A percentile compares a stretch with the other conserved stretches of the same genome.
Conservation (phyloP, 2,888 invertebrate genomes). For the Chouioia cunea region DNA sequence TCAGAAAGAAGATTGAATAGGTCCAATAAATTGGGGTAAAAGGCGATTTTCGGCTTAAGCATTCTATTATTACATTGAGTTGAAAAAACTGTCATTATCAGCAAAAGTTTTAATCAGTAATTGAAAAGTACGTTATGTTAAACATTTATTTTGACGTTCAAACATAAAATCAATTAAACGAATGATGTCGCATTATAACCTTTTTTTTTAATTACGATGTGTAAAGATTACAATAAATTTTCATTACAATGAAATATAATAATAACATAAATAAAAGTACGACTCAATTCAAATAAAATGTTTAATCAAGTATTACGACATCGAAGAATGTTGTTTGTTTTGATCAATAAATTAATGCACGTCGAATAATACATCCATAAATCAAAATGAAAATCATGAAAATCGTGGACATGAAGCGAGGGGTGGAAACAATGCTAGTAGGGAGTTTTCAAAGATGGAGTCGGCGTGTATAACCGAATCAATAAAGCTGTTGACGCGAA, state of each 20-base stretch:
- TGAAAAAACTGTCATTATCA: conserved; percentile 12
- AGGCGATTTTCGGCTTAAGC: conserved; percentile 29
- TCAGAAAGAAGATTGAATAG: conserved; percentile 42
- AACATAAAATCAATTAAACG: no score
- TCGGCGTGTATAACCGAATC: conserved; percentile 32
- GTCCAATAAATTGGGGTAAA: conserved; percentile 18
- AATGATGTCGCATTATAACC: no score
- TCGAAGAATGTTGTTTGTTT: no score
- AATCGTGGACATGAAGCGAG: background rate
- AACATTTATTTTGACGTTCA: no score
- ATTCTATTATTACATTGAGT: conserved; percentile 23
- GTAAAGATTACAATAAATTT: no score
- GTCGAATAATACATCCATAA: conserved; percentile 7
- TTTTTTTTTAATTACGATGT: no score
- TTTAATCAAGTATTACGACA: no score
- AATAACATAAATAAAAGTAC: no score
- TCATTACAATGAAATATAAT: no score
- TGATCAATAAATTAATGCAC: conserved; percentile 5
- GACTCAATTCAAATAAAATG: no score
- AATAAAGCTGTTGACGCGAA: conserved; percentile 54
- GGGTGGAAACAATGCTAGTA: background rate
- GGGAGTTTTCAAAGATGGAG: conserved; percentile 23
- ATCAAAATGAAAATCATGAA: conserved; percentile 32
- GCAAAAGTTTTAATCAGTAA: conserved; percentile 3
- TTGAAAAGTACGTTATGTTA: no score